A percentile compares a stretch with the other conserved stretches of the same genome.
Conservation (phyloP, 2,888 invertebrate genomes). For the Mythimna loreyi region DNA sequence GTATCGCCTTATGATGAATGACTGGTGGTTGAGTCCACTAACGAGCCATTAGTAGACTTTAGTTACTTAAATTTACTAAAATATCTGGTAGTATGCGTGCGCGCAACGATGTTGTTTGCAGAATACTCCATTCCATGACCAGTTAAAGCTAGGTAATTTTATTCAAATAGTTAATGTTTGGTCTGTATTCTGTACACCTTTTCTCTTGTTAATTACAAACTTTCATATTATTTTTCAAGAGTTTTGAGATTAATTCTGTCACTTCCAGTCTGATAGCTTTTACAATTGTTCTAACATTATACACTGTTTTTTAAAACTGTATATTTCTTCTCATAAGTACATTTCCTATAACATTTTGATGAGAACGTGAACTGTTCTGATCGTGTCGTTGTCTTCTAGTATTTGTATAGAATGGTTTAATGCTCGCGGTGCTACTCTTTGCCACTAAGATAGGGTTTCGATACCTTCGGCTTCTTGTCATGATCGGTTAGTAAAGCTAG, state of each 20-base stretch:
- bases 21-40: constrained; percentile 43
- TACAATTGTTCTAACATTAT: constrained; percentile 54
- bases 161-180: constrained; percentile 47
- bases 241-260: constrained; percentile 42
- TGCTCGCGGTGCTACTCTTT: constrained; percentile 75
- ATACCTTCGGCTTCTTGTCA: constrained; percentile 52
- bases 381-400: constrained; percentile 46
- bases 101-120: constrained; percentile 39
- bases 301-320: constrained; percentile 56
- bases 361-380: constrained; percentile 28
- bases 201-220: constrained; percentile 35
- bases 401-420: constrained; percentile 53
- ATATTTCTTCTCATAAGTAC: constrained; percentile 48
- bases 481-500: constrained; percentile 70
- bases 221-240: constrained; percentile 39
- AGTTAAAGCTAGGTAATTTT: constrained; percentile 54
- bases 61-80: constrained; percentile 39
- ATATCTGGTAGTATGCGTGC: constrained; percentile 27
- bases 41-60: constrained; percentile 46
- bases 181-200: constrained; percentile 40
- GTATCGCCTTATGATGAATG: constrained; percentile 39
- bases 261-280: constrained; percentile 53
- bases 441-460: constrained; percentile 68
- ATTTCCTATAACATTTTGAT: constrained; percentile 38
- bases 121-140: constrained; percentile 69